Conservation (phyloP, 1,140 invertebrate species). For the Zaprionus taronus region DNA sequence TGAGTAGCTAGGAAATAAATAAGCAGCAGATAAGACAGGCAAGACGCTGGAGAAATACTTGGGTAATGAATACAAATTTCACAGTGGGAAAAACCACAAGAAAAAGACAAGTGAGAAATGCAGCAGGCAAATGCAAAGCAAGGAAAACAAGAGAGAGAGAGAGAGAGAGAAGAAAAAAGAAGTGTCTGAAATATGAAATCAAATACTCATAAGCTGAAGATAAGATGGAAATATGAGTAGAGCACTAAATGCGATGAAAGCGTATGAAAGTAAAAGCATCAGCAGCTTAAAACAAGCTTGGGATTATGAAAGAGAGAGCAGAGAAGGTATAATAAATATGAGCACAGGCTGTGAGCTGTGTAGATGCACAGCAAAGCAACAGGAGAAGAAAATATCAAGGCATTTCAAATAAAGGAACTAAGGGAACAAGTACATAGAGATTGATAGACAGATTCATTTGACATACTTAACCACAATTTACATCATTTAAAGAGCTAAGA, state of each 20-base stretch:
- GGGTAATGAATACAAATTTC: constrained; percentile 73
- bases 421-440: too few relatives aligned
- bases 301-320: neutral
- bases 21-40: constrained; percentile 51
- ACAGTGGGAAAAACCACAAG: constrained; percentile 12
- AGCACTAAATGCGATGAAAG: constrained; percentile 1
- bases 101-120: constrained; percentile 34
- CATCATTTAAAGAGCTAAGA: too few relatives aligned
- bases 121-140: constrained; percentile 15
- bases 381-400: too few relatives aligned
- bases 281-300: neutral
- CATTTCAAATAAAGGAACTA: too few relatives aligned
- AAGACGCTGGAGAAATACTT: constrained; percentile 27
- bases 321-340: neutral
- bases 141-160: neutral
- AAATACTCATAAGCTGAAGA: constrained; percentile 26
- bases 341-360: too few relatives aligned
- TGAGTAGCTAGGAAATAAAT: constrained; percentile 54
- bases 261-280: neutral
- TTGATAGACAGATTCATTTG: too few relatives aligned
- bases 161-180: neutral
- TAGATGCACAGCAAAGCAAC: neutral
- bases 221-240: constrained; percentile 25
- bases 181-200: constrained; percentile 21
- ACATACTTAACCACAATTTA: too few relatives aligned